Percentiles rank a stretch among this genome's conserved stretches.
phyloP scores from a whole-genome alignment of 2,888 invertebrate genomes.

The Ophion costatus region DNA sequence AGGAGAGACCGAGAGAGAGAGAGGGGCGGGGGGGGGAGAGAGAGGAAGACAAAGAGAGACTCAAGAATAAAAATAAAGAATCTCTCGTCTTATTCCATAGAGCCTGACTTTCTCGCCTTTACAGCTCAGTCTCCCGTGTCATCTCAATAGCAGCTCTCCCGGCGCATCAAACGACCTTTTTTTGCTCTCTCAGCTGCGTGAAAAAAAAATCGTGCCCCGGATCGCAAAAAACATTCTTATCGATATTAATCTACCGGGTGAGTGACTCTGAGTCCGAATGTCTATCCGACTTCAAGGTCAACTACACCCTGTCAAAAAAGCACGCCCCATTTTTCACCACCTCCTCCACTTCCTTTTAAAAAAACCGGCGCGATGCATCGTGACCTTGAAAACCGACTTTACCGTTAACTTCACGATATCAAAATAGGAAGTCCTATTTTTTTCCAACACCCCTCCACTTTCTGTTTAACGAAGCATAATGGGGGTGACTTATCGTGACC shows the following conservation, averaged over 20 bases:
- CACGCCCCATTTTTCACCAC: no score
- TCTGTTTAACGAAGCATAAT: no score
- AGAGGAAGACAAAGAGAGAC: background rate
- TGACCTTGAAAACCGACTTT: no score
- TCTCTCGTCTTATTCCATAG: conserved; percentile 11
- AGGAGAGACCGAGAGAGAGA: background rate
- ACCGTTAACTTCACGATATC: no score
- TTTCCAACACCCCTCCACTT: no score
- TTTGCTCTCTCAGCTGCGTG: background rate
- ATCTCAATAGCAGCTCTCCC: conserved; percentile 28
- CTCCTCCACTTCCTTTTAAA: no score
- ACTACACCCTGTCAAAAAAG: no score
- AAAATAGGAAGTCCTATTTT: no score
- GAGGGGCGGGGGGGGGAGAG: background rate
- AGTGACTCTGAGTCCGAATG: no score
- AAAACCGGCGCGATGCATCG: no score
- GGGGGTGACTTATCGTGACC: no score
- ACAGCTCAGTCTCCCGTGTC: conserved; percentile 26
- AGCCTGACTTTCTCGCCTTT: conserved; percentile 23
- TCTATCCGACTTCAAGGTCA: no score
- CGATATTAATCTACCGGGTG: background rate
- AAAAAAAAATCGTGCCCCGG: background rate
- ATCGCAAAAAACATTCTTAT: background rate
- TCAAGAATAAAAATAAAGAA: background rate
- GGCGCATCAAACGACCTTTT: conserved; percentile 27